Evolutionary conservation across 2,888 invertebrate species (phyloP).

Genomic region (Dasysyrphus albostriatus): DNA sequence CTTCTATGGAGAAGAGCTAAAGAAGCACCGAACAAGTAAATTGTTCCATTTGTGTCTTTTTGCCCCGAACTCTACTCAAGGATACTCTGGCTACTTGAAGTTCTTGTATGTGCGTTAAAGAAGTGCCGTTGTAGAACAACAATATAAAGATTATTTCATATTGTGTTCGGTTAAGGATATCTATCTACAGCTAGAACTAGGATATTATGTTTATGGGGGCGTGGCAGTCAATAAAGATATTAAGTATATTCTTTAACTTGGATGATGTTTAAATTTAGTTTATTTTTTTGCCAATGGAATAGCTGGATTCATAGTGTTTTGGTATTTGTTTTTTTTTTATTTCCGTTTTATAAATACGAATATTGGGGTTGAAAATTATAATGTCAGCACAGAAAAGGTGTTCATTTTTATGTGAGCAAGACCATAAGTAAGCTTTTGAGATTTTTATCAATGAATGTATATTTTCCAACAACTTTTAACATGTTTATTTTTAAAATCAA

Average conservation of each 20-base stretch:
- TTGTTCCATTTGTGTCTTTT: constrained; percentile 66
- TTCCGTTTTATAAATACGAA: too few species aligned
- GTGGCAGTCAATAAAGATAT: constrained; percentile 47
- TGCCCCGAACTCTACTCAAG: constrained; percentile 65
- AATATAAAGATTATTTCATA: constrained; percentile 50
- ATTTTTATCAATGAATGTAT: too few species aligned
- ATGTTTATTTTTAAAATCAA: too few species aligned
- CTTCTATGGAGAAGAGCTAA: background rate
- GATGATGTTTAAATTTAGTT: constrained; percentile 32
- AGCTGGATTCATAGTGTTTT: background rate
- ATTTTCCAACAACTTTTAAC: too few species aligned
- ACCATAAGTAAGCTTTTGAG: too few species aligned
- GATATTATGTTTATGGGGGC: background rate
- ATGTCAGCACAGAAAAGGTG: too few species aligned
- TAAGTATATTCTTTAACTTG: constrained; percentile 14
- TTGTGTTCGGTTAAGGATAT: constrained; percentile 1
- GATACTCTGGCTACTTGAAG: constrained; percentile 67
- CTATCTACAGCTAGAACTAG: background rate
- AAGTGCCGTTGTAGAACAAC: constrained; percentile 57
- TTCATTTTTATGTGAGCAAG: too few species aligned
- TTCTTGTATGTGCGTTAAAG: constrained; percentile 42
- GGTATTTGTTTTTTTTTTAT: too few species aligned
- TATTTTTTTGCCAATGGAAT: background rate
- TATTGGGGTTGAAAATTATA: too few species aligned
- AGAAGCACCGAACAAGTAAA: constrained; percentile 61